Conservation (phyloP, 2,113 vertebrate genomes). For the Engraulis encrasicolus region DNA sequence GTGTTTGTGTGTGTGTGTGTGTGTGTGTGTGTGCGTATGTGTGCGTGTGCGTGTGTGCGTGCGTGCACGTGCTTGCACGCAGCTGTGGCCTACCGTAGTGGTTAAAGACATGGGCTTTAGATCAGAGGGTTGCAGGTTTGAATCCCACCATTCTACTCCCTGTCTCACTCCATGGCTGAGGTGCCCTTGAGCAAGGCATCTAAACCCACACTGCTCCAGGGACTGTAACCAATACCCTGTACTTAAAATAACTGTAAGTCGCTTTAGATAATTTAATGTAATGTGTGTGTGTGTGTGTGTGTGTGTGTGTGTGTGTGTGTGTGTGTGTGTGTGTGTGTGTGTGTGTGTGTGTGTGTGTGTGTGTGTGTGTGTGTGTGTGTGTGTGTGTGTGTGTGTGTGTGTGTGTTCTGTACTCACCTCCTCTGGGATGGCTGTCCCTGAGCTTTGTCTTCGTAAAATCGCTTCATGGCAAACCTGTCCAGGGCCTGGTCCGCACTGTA, state of each 20-base stretch:
- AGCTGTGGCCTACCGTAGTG: not conserved
- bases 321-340: not conserved
- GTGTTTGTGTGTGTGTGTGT: too few species aligned
- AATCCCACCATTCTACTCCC: too few species aligned
- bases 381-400: too few species aligned
- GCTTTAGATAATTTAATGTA: too few species aligned
- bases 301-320: not conserved
- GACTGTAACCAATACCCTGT: too few species aligned
- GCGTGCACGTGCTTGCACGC: not conserved
- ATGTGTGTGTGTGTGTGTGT: not conserved
- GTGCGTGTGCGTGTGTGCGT: not conserved
- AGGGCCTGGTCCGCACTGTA: constrained; percentile 92
- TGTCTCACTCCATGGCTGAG: too few species aligned
- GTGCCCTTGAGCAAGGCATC: too few species aligned
- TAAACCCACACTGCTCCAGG: too few species aligned
- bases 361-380: not conserved
- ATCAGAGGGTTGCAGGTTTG: too few species aligned
- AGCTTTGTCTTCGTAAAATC: constrained; percentile 96
- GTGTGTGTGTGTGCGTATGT: not conserved
- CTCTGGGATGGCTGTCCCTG: constrained; percentile 92
- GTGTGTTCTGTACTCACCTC: constrained; percentile 76
- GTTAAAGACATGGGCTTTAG: too few species aligned
- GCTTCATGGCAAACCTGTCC: constrained; percentile 96
- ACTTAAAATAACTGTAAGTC: too few species aligned
- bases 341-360: not conserved